Evolutionary conservation across 1,140 invertebrate genomes (phyloP), one percentile per base, ranked within the genome.

Genomic region (Drosophila ironensis): DNA sequence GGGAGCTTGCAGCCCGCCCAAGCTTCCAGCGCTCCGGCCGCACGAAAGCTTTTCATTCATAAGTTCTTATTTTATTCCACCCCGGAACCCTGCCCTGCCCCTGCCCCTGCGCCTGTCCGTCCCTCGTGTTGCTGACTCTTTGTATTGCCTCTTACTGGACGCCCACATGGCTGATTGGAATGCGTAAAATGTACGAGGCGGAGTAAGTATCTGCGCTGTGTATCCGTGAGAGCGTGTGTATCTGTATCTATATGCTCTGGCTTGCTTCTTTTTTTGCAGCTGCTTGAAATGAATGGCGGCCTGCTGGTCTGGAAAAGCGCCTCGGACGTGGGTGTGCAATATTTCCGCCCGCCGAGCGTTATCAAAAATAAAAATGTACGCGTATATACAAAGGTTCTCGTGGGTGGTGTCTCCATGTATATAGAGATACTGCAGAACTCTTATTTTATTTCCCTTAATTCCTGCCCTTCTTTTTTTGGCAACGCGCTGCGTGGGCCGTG

Each of bases 91-190:
- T n/a, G n/a, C n/a, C n/a, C n/a, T n/a, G n/a, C n/a, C n/a, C n/a
- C n/a, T n/a, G n/a, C n/a, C n/a, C n/a, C n/a, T n/a, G n/a, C n/a
- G n/a, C n/a, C n/a, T 37, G 14, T 41, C 28, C 40, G 16, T 5
- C 33, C 25, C 41, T 33, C 17, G 12, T 52, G 16, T 42, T 35
- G 20, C 48, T 33, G 53, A n/a, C 33, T 51, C 30, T 41, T 20
- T 28, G 33, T 41, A 37, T 12, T 33, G 30, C 30, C 30, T 33
- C 30, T 33, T 28, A 51, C 52, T 40, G 47, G 47, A 70, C 78
- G 73, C 78, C 78, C 69, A 82, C 78, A 72, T 74, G 73, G 78
- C 64, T 73, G 78, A 84, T 84, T 84, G 78, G 78, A 86, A 84
- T 84, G 78, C 78, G 78, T 84, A 84, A 84, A 84, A 84, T 59